phyloP scores from a whole-genome alignment of 2,113 vertebrate genomes.

The Phasianus colchicus region DNA sequence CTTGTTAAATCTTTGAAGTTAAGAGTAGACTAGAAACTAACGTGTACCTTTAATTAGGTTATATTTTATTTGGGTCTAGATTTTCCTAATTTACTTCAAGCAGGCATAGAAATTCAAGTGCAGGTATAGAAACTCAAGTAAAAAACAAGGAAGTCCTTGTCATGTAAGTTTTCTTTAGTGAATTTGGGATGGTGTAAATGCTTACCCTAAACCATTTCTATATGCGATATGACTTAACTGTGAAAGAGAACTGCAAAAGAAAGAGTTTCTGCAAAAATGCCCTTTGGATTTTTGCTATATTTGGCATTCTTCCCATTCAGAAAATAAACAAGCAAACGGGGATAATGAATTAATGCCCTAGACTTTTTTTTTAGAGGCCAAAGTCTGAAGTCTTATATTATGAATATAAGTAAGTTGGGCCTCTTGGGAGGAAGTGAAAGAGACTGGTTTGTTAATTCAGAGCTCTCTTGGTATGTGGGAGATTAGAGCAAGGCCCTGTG shows the following conservation, averaged over 20 bases:
- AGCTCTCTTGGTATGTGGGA: not conserved
- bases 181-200: not conserved
- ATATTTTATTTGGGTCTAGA: not conserved
- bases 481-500: not conserved
- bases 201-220: not conserved
- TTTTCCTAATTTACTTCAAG: not conserved
- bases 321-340: not conserved
- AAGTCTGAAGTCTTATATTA: not conserved
- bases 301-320: not conserved
- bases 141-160: not conserved
- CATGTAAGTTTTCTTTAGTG: not conserved
- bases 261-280: not conserved
- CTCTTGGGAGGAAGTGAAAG: slow-evolving; percentile 22
- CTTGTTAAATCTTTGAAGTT: not conserved
- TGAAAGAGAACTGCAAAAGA: not conserved
- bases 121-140: not conserved
- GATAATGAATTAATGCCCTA: not conserved
- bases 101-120: not conserved
- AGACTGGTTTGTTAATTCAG: slow-evolving; percentile 49
- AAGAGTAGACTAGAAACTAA: not conserved
- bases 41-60: not conserved
- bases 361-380: not conserved
- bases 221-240: not conserved
- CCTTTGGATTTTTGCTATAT: not conserved
- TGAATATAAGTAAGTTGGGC: not conserved